Base-by-base conservation (phyloP, 2,888 invertebrate species). In the Nomada fucata region DNA sequence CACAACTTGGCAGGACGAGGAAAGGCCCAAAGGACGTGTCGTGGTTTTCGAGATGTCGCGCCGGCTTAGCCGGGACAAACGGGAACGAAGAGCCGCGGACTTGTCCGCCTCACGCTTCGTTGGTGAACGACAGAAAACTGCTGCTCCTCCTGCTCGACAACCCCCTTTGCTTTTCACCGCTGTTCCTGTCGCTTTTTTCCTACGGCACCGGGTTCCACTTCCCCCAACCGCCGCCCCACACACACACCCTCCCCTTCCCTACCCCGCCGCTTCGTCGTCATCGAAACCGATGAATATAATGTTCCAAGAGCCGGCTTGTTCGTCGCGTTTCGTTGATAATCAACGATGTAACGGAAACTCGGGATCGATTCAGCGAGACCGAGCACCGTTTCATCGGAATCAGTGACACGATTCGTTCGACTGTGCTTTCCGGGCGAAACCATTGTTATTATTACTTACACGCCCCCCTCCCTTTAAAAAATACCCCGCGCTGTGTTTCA, bases 41-140 rank as follows among this genome's bases (percentile, higher is more conserved):
- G 91, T 90, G 92, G 92, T 92, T 91, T 92, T 92, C 91, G 90
- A 92, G 91, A 91, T 93, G 93, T 93, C 93, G 92, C 92, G 90
- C 88, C 92, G 91, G 88, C 87, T 93, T 93, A 93, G 90, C 83
- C 83, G 77, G 86, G 90, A 92, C 91, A 91, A 91, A 91, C 91
- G 86, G 75, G 84, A 86, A 90, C 89, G 89, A 90, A 91, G 92
- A 91, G 91, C 90, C 90, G 90, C 89, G 91, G 90, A 89, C 93
- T 92, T 93, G 93, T 93, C 90, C 89, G 89, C 88, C 89, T 93
- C 90, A 93, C 92, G 93, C 93, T 93, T 92, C 92, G 92, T 79
- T 92, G 92, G 90, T 88, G 83, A 89, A 84, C 90, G 89, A 88
- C 91, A 89, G 87, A 86, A 84, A 87, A 84, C 79, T 78, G 70